phyloP scores from a whole-genome alignment of 2,797 vertebrate genomes.

The Hipposideros larvatus region DNA sequence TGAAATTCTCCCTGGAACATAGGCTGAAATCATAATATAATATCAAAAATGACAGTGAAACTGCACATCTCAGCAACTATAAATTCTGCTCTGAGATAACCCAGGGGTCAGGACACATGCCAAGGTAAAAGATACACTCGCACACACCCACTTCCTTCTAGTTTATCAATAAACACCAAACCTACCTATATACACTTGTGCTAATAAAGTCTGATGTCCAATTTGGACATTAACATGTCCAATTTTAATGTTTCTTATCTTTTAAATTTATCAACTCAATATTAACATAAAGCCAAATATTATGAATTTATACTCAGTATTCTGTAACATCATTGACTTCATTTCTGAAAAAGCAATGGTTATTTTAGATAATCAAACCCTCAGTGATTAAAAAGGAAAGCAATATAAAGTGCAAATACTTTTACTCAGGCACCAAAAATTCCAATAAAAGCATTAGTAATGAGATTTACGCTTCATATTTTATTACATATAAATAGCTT shows the following conservation, averaged over 20 bases:
- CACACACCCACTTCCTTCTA: not conserved
- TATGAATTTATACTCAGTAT: conserved; percentile 36
- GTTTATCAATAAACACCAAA: not conserved
- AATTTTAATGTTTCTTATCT: conserved; percentile 59
- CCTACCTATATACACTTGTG: not conserved
- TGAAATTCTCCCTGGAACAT: conserved; percentile 43
- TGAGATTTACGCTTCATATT: not conserved
- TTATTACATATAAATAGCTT: conserved; percentile 61
- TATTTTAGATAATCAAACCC: conserved; percentile 34
- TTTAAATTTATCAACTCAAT: conserved; percentile 64
- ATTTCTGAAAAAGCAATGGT: conserved; percentile 49
- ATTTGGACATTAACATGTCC: not conserved
- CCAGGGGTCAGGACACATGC: not conserved
- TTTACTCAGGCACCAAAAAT: conserved; percentile 45
- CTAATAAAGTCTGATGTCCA: conserved; percentile 31
- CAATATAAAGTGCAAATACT: conserved; percentile 44
- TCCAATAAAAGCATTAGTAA: conserved; percentile 13
- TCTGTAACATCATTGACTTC: conserved; percentile 39
- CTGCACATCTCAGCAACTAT: not conserved
- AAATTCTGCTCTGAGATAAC: conserved; percentile 4
- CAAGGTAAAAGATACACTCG: conserved; percentile 35
- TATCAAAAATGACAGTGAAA: conserved; percentile 62
- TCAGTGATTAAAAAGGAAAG: conserved; percentile 54
- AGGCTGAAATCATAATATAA: conserved; percentile 14
- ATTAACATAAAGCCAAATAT: conserved; percentile 57